phyloP scores from a whole-genome alignment of 2,113 vertebrate genomes.

The Thalassoma bifasciatum region DNA sequence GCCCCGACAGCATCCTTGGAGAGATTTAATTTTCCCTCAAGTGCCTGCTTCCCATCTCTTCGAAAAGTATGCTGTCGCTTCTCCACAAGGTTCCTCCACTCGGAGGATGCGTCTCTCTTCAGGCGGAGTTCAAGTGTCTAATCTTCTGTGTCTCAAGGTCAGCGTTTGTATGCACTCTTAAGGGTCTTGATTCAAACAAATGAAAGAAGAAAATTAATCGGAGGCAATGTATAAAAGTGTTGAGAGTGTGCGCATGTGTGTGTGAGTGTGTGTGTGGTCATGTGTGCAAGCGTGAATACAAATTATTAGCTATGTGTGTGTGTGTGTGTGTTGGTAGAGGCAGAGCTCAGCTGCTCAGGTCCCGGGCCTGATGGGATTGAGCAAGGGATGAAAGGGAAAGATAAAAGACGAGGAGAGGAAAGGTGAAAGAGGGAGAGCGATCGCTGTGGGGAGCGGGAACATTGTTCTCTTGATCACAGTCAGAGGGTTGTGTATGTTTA shows the following conservation, averaged over 20 bases:
- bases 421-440: slow-evolving; percentile 85
- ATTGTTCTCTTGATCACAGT: slow-evolving; percentile 89
- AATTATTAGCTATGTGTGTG: slow-evolving; percentile 23
- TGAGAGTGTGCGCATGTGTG: slow-evolving; percentile 25
- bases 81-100: slow-evolving; percentile 74
- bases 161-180: slow-evolving; percentile 63
- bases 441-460: slow-evolving; percentile 84
- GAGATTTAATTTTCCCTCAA: slow-evolving; percentile 80
- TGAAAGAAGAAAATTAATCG: slow-evolving; percentile 69
- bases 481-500: slow-evolving; percentile 68
- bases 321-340: slow-evolving; percentile 39
- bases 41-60: slow-evolving; percentile 71
- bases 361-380: slow-evolving; percentile 49
- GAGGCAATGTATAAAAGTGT: slow-evolving; percentile 49
- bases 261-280: slow-evolving; percentile 3
- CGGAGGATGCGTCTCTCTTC: slow-evolving; percentile 66
- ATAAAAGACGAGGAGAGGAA: slow-evolving; percentile 85
- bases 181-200: slow-evolving; percentile 75
- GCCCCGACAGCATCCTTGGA: slow-evolving; percentile 73
- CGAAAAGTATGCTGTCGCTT: slow-evolving; percentile 67
- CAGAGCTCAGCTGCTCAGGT: slow-evolving; percentile 69
- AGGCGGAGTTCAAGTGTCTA: slow-evolving; percentile 74
- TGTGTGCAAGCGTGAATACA: slow-evolving; percentile 31
- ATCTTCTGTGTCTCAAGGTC: slow-evolving; percentile 77
- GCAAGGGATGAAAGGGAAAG: slow-evolving; percentile 78